Evolutionary conservation across 2,888 invertebrate genomes (phyloP), one percentile per base, ranked within the genome.

Genomic region (Heteromyza rotundicornis): DNA sequence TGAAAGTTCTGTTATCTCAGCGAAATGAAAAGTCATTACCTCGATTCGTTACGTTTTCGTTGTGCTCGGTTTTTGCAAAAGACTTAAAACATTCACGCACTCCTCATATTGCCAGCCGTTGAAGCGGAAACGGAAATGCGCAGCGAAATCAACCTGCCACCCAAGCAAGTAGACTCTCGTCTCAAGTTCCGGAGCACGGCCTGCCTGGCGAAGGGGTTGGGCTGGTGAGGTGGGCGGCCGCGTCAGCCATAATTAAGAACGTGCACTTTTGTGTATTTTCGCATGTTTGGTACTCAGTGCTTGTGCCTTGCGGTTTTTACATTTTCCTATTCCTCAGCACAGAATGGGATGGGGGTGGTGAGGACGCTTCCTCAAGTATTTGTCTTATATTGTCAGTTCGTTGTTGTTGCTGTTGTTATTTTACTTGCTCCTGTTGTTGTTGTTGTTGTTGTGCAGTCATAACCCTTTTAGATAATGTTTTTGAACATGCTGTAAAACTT

Each of bases 21-120:
- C 70, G 70, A 72, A 76, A 76, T 73, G 75, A 74, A 78, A 77
- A 78, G 77, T 76, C 77, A 77, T 77, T 77, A 75, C 75, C 69
- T 71, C 71, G 73, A 74, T 77, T 78, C 77, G 74, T 77, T 72
- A 68, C 75, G 61, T 67, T 59, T 59, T 64, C 64, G 27, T 19
- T 64, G 69, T n/a, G 40, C n/a, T n/a, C 32, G 32, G 32, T 32
- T 10, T 40, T n/a, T 3, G 14, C 14, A 10, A 40, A 40, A 40
- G 47, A 19, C 47, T 47, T 47, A 14, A 2, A 17, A 20, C 47
- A 19, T 47, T 17, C 47, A 19, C 47, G 19, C 47, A 47, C 47
- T 17, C 20, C 2, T 20, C 7, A 20, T 17, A 3, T 47, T 17
- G 19, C 19, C 58, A 64, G 63, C 68, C 70, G 73, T 70, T 76